Percentiles rank a stretch among this genome's conserved stretches.
Conservation (phyloP, 2,113 vertebrate genomes). For the Rhadina sibilatrix region DNA sequence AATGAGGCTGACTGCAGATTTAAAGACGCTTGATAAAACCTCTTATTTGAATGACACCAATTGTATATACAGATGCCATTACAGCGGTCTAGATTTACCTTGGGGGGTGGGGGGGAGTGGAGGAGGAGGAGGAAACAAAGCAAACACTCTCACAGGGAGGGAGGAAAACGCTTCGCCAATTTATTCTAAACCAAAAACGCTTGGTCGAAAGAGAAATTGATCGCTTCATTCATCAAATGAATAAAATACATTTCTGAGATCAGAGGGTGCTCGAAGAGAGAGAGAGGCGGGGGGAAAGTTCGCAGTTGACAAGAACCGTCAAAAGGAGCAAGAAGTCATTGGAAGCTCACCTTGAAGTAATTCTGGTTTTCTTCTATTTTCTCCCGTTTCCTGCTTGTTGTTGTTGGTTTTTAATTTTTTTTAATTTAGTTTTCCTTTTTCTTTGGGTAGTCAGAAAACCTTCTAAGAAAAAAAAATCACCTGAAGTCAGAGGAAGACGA, state of each 20-base stretch:
- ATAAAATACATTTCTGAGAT: slow-evolving; percentile 31
- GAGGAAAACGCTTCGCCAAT: neutral
- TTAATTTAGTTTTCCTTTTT: neutral
- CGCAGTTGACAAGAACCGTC: neutral
- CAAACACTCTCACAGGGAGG: neutral
- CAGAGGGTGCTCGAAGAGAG: neutral
- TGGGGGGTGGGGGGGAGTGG: no score
- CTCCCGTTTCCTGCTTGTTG: accelerated
- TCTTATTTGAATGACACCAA: slow-evolving; percentile 1
- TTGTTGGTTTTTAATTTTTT: neutral
- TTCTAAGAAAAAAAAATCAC: neutral
- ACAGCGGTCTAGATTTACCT: neutral
- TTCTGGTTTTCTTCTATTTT: neutral
- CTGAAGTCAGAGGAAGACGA: neutral
- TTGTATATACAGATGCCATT: neutral
- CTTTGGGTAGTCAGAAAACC: accelerated
- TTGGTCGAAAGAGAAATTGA: slow-evolving; percentile 3
- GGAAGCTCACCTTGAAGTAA: neutral
- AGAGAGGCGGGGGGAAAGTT: neutral
- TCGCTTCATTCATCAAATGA: slow-evolving; percentile 25
- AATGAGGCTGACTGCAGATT: slow-evolving; percentile 30
- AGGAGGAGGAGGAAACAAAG: slow-evolving; percentile 14
- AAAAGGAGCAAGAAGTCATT: neutral
- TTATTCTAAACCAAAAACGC: neutral
- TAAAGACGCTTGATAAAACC: slow-evolving; percentile 24